Percentiles rank a stretch among this genome's conserved stretches.
Conservation (phyloP, 37 sponge, comb jelly and placozoan species). For the Corticium candelabrum region DNA sequence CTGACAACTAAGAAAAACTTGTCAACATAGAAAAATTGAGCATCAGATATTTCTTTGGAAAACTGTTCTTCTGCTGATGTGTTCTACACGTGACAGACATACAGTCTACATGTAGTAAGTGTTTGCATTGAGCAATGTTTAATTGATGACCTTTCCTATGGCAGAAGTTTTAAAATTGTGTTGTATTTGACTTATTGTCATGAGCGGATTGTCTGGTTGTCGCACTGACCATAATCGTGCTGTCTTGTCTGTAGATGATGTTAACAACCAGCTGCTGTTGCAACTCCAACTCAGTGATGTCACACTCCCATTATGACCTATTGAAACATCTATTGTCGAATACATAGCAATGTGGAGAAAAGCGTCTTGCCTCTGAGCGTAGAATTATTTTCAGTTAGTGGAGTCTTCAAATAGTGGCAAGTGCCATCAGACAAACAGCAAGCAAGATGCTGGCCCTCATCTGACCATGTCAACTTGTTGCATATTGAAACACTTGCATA, state of each 20-base stretch:
- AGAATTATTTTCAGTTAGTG: too few relatives aligned
- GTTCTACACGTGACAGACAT: too few relatives aligned
- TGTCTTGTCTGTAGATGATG: conserved; percentile 57
- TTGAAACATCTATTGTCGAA: too few relatives aligned
- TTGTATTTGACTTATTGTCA: conserved; percentile 5
- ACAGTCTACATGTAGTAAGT: not conserved
- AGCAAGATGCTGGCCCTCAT: too few relatives aligned
- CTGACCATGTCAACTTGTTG: too few relatives aligned
- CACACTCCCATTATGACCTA: conserved; percentile 62
- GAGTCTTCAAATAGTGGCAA: not conserved
- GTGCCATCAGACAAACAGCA: not conserved
- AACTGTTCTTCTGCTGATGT: not conserved
- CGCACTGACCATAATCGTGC: conserved; percentile 47
- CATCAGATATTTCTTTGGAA: conserved; percentile 40
- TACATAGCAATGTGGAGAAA: too few relatives aligned
- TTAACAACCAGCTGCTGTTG: conserved; percentile 33
- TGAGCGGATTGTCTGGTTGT: conserved; percentile 41
- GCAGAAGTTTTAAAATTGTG: conserved; percentile 21
- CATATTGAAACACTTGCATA: too few relatives aligned
- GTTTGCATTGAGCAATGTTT: conserved; percentile 3
- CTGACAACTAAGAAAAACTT: conserved; percentile 77
- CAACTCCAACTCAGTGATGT: conserved; percentile 42
- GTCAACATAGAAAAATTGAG: conserved; percentile 93
- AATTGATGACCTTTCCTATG: too few relatives aligned
- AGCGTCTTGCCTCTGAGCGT: too few relatives aligned